Conservation (phyloP, 2,797 vertebrate genomes). For the Acipenser ruthenus region DNA sequence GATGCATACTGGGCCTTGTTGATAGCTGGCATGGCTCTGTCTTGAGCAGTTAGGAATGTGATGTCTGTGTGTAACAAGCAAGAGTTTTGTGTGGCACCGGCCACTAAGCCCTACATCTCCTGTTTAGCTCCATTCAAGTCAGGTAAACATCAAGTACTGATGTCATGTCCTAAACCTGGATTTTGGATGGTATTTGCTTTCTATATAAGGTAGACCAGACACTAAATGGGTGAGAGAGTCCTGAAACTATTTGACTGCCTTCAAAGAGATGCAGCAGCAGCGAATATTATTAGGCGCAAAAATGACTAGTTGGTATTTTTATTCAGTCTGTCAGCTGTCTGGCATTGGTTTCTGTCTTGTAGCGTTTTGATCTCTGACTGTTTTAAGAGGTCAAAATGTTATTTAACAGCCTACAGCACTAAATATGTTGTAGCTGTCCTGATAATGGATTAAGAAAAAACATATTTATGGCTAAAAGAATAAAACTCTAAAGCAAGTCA, state of each 20-base stretch:
- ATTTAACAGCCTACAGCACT: not conserved
- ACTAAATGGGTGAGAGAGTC: not conserved
- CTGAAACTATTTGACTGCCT: not conserved
- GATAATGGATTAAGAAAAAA: no score
- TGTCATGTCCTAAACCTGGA: not conserved
- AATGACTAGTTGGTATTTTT: not conserved
- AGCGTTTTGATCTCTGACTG: not conserved
- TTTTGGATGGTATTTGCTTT: not conserved
- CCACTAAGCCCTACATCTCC: not conserved
- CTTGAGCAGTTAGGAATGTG: not conserved
- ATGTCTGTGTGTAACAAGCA: not conserved
- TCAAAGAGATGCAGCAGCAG: not conserved
- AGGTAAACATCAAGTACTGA: not conserved
- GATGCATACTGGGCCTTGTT: no score
- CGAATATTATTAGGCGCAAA: not conserved
- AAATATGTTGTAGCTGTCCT: no score
- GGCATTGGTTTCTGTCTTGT: not conserved
- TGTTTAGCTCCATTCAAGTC: not conserved
- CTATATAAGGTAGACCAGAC: not conserved
- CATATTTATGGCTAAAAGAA: no score
- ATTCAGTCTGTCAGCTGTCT: not conserved
- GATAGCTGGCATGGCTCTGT: no score
- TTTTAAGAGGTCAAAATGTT: not conserved
- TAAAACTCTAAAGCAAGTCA: no score
- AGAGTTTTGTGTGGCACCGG: not conserved